Evolutionary conservation across 1,140 invertebrate genomes (phyloP).

Genomic region (Anoplophora glabripennis): DNA sequence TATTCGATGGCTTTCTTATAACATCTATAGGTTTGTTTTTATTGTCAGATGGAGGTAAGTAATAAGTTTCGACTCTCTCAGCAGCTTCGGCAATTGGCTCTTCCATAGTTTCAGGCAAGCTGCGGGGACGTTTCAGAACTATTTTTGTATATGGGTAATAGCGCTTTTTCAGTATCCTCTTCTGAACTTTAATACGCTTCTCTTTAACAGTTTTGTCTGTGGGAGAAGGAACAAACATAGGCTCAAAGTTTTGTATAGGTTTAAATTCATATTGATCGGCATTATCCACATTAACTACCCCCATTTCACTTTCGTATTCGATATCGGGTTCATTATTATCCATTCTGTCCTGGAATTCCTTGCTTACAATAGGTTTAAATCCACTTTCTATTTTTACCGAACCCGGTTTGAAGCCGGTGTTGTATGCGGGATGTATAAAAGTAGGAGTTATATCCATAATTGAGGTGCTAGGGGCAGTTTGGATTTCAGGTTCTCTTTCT

Average conservation of each 20-base stretch:
- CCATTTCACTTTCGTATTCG: conserved; percentile 53
- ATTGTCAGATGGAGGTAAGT: conserved; percentile 58
- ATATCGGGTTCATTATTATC: conserved; percentile 50
- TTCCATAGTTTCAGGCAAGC: conserved; percentile 12
- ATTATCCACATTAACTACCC: conserved; percentile 52
- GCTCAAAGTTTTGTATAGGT: conserved; percentile 61
- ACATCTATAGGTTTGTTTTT: conserved; percentile 40
- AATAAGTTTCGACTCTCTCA: conserved; percentile 65
- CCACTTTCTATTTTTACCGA: conserved; percentile 78
- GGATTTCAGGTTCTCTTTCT: conserved; percentile 34
- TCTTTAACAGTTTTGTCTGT: conserved; percentile 51
- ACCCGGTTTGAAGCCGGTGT: conserved; percentile 75
- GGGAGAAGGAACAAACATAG: conserved; percentile 72
- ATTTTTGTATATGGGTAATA: conserved; percentile 42
- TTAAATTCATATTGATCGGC: conserved; percentile 49
- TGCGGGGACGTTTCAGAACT: conserved; percentile 26
- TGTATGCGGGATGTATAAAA: conserved; percentile 4
- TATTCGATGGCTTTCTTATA: conserved; percentile 34
- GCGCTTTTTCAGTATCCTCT: conserved; percentile 44
- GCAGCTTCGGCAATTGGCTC: conserved; percentile 61
- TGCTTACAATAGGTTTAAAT: conserved; percentile 75
- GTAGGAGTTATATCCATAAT: neutral
- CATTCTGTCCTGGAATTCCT: conserved; percentile 55
- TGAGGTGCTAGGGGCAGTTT: conserved; percentile 17
- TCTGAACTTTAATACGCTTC: conserved; percentile 10